Evolutionary conservation across 2,113 vertebrate genomes (phyloP).

Genomic region (Lasiurus borealis): DNA sequence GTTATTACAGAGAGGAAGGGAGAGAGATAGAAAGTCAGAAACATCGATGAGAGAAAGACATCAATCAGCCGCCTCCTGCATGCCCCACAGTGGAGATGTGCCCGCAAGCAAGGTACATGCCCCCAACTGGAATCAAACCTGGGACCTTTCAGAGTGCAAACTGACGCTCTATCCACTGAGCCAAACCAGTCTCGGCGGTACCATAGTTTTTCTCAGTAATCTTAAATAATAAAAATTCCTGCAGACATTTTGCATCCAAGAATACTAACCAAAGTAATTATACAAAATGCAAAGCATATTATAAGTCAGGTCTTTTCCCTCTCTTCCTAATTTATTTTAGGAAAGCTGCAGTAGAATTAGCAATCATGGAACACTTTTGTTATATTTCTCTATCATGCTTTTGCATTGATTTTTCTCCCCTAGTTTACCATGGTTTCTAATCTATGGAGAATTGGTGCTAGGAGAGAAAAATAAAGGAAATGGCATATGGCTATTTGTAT

Average conservation of each 20-base stretch:
- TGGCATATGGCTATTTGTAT: background rate
- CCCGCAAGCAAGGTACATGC: too few relatives aligned
- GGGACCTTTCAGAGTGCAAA: too few relatives aligned
- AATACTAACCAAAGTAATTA: background rate
- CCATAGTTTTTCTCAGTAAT: background rate
- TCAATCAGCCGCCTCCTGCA: too few relatives aligned
- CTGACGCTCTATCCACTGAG: too few relatives aligned
- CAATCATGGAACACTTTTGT: background rate
- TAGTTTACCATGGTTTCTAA: background rate
- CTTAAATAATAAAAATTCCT: background rate
- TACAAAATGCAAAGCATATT: background rate
- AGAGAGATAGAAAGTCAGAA: too few relatives aligned
- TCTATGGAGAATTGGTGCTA: background rate
- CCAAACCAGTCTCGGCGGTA: too few relatives aligned
- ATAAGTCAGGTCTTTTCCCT: background rate
- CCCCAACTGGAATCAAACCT: too few relatives aligned
- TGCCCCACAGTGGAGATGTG: too few relatives aligned
- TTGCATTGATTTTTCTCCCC: background rate
- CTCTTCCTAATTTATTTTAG: background rate
- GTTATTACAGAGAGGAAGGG: too few relatives aligned
- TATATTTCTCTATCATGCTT: background rate
- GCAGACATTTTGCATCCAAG: background rate
- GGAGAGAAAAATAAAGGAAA: background rate
- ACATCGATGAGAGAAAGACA: too few relatives aligned
- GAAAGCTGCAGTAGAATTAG: fast-evolving